These are phyloP conservation scores for Galagoides demidoff DNA, from an alignment of 2,797 vertebrate species.

Conservation along the genomic window DNA sequence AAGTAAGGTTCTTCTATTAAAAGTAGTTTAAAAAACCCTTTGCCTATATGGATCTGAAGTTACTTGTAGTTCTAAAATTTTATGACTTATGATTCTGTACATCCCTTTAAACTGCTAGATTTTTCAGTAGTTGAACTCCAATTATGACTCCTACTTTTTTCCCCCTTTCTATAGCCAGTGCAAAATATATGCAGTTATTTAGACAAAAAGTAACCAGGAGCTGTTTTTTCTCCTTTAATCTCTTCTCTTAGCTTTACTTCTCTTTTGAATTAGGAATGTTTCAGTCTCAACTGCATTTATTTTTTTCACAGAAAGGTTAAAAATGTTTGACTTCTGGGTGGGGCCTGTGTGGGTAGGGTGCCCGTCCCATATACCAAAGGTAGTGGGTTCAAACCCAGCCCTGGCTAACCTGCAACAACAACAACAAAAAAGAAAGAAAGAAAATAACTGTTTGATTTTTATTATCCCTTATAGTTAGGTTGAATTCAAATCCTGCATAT, in stretches of 20 bases:
- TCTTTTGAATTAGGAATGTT: constrained; percentile 40
- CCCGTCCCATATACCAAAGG: too few species aligned
- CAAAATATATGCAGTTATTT: constrained; percentile 18
- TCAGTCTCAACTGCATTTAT: constrained; percentile 4
- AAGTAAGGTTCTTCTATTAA: background rate
- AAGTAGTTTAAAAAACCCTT: constrained; percentile 47
- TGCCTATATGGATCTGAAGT: background rate
- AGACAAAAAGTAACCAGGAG: background rate
- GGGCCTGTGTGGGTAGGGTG: too few species aligned
- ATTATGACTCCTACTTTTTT: background rate
- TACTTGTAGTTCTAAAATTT: constrained; percentile 1
- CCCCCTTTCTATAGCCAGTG: background rate
- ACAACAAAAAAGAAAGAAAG: too few species aligned
- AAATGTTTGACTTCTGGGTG: constrained; percentile 5
- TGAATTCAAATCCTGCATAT: constrained; percentile 18
- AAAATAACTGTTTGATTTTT: background rate
- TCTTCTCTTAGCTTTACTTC: background rate
- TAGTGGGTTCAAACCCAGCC: too few species aligned
- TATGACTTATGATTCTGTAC: background rate
- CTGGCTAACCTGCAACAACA: too few species aligned
- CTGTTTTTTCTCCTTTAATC: background rate
- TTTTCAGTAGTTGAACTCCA: constrained; percentile 38
- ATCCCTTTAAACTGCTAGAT: background rate
- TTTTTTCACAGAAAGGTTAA: constrained; percentile 3
- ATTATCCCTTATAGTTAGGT: background rate